Evolutionary conservation across 2,113 vertebrate genomes (phyloP).

Genomic region (Eretmochelys imbricata): DNA sequence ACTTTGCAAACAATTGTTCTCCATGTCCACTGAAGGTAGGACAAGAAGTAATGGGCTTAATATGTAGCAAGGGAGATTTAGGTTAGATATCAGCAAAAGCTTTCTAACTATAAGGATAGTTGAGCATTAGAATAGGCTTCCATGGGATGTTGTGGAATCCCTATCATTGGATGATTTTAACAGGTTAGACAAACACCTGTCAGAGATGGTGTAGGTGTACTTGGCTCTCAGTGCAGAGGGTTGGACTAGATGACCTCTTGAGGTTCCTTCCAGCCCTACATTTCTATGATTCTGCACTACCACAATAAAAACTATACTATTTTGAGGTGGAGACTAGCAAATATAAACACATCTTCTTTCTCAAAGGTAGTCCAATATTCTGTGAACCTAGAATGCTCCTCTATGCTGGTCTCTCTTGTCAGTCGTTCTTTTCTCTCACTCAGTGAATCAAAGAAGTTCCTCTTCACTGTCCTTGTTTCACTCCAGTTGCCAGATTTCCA

Average conservation of each 20-base stretch:
- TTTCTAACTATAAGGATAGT: not conserved
- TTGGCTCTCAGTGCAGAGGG: not conserved
- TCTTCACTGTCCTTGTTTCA: not conserved
- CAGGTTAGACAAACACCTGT: not conserved
- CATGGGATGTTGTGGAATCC: not conserved
- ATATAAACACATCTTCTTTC: not conserved
- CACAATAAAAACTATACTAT: not conserved
- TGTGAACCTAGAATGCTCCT: not conserved
- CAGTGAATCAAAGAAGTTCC: too few species aligned
- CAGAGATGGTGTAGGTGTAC: not conserved
- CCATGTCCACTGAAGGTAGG: not conserved
- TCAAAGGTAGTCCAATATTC: not conserved
- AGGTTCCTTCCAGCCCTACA: not conserved
- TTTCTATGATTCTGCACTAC: not conserved
- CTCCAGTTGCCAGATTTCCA: not conserved
- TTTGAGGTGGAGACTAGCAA: not conserved
- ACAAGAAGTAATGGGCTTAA: not conserved
- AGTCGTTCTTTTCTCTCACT: not conserved
- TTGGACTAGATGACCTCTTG: not conserved
- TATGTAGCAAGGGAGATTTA: not conserved
- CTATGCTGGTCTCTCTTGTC: not conserved
- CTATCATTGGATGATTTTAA: not conserved
- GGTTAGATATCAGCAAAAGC: not conserved
- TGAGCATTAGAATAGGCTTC: not conserved
- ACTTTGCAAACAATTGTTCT: not conserved